phyloP scores from a whole-genome alignment of 53 echinoderm and acorn worm genomes.

The Crossaster papposus region DNA sequence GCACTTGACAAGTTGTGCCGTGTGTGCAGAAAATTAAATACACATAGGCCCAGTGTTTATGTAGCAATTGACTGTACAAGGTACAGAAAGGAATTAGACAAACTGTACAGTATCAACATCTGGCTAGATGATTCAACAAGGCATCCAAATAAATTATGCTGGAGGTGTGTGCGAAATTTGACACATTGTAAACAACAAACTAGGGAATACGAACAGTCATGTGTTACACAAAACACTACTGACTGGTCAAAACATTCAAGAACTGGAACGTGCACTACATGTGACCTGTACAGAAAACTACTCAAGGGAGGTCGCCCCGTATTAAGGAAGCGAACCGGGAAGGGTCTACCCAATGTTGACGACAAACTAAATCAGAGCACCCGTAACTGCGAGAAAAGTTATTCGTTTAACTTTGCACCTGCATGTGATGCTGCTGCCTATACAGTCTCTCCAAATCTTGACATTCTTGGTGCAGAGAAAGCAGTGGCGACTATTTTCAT shows the following conservation, averaged over 20 bases:
- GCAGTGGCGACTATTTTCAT: slow-evolving; percentile 36
- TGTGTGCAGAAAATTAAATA: slow-evolving; percentile 16
- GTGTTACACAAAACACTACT: neutral
- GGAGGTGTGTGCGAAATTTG: slow-evolving; percentile 24
- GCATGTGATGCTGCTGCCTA: neutral
- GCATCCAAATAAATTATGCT: slow-evolving; percentile 26
- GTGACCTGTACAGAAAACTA: neutral
- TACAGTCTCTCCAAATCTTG: slow-evolving; percentile 13
- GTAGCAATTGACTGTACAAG: slow-evolving; percentile 4
- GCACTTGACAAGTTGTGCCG: slow-evolving; percentile 23
- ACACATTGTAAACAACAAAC: slow-evolving; percentile 27
- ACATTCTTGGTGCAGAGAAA: neutral
- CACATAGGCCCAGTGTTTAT: neutral
- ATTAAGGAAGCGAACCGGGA: neutral
- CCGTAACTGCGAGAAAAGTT: neutral
- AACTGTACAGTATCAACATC: slow-evolving; percentile 23
- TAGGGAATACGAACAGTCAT: neutral
- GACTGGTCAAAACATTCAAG: slow-evolving; percentile 12
- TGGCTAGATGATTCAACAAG: slow-evolving; percentile 24
- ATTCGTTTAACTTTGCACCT: neutral
- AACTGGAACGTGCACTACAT: slow-evolving; percentile 4
- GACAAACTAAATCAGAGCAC: neutral
- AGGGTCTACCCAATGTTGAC: slow-evolving; percentile 15
- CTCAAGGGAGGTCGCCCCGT: neutral
- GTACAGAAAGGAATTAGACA: slow-evolving; percentile 19